phyloP scores from a whole-genome alignment of 2,888 invertebrate species.

The Griposia aprilina region DNA sequence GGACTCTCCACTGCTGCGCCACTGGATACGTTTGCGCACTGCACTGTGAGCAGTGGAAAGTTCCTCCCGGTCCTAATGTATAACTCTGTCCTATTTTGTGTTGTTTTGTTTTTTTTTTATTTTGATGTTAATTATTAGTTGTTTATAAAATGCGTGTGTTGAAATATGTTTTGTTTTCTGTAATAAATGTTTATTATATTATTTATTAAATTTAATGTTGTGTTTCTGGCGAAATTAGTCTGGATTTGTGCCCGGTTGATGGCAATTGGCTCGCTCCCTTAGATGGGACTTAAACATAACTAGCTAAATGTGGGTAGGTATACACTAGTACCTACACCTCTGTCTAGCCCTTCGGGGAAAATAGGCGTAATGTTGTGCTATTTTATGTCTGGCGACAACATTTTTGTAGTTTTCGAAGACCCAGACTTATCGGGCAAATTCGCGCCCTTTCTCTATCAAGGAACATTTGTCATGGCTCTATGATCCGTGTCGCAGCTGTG shows the following conservation, averaged over 20 bases:
- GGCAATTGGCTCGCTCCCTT: background rate
- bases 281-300: background rate
- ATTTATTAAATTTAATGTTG: background rate
- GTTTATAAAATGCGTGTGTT: too few relatives aligned
- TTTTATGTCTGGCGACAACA: background rate
- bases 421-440: background rate
- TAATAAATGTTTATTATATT: too few relatives aligned
- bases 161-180: too few relatives aligned
- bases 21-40: too few relatives aligned
- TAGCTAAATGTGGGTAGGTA: background rate
- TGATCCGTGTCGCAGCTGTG: constrained; percentile 30
- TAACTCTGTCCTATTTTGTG: too few relatives aligned
- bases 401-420: background rate
- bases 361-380: background rate
- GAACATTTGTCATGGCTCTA: constrained; percentile 18
- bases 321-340: background rate
- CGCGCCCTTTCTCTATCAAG: background rate
- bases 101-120: too few relatives aligned
- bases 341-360: background rate
- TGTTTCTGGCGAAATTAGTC: background rate
- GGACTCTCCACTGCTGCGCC: too few relatives aligned
- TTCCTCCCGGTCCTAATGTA: too few relatives aligned
- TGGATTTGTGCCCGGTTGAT: background rate
- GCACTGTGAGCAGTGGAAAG: too few relatives aligned
- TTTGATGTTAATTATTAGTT: too few relatives aligned